Evolutionary conservation across 2,113 vertebrate genomes (phyloP).

Genomic region (Corythornis vintsioides): DNA sequence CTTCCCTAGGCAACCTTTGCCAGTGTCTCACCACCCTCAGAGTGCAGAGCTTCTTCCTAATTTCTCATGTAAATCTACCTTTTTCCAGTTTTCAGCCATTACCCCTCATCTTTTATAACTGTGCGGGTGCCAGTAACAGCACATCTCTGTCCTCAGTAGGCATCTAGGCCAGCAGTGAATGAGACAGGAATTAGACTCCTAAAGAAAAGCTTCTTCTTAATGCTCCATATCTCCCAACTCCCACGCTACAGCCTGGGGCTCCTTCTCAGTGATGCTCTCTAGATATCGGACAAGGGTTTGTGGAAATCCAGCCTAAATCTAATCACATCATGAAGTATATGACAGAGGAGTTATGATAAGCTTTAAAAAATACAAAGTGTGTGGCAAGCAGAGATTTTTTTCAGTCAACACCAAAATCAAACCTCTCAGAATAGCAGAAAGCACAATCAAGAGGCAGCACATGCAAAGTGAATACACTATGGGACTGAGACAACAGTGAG

Average conservation of each 20-base stretch:
- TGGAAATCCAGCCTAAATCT: constrained; percentile 65
- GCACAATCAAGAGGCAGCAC: not conserved
- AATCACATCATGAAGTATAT: constrained; percentile 28
- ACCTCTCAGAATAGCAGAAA: not conserved
- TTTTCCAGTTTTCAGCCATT: too few relatives aligned
- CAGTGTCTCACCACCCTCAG: too few relatives aligned
- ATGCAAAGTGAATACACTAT: rapidly evolving
- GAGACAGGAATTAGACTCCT: not conserved
- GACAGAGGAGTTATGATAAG: not conserved
- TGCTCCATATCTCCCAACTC: not conserved
- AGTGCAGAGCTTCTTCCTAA: too few relatives aligned
- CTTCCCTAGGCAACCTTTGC: too few relatives aligned
- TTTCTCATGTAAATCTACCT: too few relatives aligned
- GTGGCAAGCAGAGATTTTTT: constrained; percentile 25
- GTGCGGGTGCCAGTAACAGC: not conserved
- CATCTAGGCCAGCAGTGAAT: not conserved
- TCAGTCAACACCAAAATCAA: not conserved
- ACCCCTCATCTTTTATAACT: not conserved
- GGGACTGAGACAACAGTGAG: rapidly evolving
- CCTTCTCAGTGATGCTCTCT: constrained; percentile 7
- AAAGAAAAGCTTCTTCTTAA: not conserved
- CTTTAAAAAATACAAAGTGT: not conserved
- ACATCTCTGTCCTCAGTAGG: not conserved
- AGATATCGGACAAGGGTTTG: constrained; percentile 64
- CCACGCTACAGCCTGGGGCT: not conserved